Conservation (phyloP, 2,888 invertebrate species). For the Tinea semifulvella region DNA sequence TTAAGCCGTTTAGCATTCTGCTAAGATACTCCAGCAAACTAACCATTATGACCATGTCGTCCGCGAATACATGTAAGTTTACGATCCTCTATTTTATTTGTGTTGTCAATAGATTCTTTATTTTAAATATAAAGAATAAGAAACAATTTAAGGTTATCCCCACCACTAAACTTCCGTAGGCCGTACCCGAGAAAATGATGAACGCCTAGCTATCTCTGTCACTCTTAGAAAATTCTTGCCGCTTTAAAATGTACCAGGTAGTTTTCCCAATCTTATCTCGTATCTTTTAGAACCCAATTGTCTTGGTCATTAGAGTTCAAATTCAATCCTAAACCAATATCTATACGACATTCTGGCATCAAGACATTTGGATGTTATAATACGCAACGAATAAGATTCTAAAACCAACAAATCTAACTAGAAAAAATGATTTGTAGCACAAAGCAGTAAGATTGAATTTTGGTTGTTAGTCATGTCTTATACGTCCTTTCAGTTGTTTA, state of each 20-base stretch:
- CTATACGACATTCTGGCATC: too few relatives aligned
- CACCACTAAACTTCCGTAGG: conserved; percentile 49
- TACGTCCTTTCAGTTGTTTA: conserved; percentile 21
- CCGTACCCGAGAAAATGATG: conserved; percentile 54
- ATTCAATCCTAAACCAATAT: not conserved
- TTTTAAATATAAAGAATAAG: conserved; percentile 1
- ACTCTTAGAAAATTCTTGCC: conserved; percentile 46
- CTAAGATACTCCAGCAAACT: too few relatives aligned
- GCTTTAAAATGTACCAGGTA: conserved; percentile 23
- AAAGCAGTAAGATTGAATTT: too few relatives aligned
- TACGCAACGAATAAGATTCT: too few relatives aligned
- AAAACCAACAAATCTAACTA: too few relatives aligned
- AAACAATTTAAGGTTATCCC: conserved; percentile 60
- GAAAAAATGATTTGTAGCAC: too few relatives aligned
- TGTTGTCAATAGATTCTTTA: too few relatives aligned
- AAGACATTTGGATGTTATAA: too few relatives aligned
- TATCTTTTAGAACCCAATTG: conserved; percentile 24
- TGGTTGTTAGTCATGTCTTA: not conserved
- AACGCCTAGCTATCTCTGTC: conserved; percentile 56
- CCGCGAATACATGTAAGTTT: too few relatives aligned
- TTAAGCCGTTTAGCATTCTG: too few relatives aligned
- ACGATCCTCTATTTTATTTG: too few relatives aligned
- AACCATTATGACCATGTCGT: too few relatives aligned
- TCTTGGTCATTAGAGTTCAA: conserved; percentile 4
- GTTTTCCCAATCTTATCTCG: conserved; percentile 27